Conservation (phyloP, 2,888 invertebrate species). For the Sarcophaga subvicina region DNA sequence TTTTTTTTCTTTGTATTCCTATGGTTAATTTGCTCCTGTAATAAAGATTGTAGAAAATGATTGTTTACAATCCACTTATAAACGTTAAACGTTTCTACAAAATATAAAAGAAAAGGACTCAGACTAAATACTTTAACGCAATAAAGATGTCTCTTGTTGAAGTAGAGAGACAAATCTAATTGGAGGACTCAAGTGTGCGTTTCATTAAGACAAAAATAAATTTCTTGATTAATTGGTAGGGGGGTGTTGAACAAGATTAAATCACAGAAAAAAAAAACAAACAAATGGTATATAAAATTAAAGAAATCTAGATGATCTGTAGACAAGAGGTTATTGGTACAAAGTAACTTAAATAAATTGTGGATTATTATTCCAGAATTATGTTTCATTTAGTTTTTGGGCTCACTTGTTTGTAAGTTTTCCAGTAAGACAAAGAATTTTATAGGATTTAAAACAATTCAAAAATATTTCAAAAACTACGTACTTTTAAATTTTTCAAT, state of each 20-base stretch:
- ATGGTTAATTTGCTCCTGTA: slow-evolving; percentile 5
- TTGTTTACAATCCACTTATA: slow-evolving; percentile 54
- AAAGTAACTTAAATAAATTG: no score
- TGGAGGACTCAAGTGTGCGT: background rate
- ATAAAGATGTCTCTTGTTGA: background rate
- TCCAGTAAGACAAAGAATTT: no score
- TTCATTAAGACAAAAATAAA: background rate
- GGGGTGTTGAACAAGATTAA: background rate
- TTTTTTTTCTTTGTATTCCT: no score
- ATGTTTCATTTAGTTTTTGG: no score
- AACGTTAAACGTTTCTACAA: background rate
- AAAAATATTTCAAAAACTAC: no score
- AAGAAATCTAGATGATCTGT: background rate
- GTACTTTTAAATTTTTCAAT: no score
- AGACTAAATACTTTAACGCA: slow-evolving; percentile 17
- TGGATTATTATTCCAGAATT: no score
- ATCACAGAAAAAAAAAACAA: background rate
- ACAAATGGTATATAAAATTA: background rate
- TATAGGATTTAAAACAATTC: no score
- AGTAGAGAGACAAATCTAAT: background rate
- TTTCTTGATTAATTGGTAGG: background rate
- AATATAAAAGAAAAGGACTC: slow-evolving; percentile 6
- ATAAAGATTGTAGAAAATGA: slow-evolving; percentile 38
- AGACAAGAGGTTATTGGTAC: background rate
- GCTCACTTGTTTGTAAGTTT: no score